Base-by-base conservation (phyloP, 2,888 invertebrate species). In the Minunthozetes semirufus region DNA sequence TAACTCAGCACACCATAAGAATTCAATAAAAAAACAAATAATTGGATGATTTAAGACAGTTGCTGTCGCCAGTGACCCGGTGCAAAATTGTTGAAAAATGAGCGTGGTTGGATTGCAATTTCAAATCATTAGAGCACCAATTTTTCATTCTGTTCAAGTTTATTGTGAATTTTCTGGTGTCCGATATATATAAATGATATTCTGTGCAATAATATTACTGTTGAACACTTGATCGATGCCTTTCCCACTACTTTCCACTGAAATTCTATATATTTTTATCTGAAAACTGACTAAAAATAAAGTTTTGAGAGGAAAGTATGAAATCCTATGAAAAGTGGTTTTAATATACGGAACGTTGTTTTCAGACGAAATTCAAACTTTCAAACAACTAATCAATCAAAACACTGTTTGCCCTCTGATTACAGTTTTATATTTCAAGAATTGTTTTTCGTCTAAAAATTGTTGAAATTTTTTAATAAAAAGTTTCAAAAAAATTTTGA, bases 231-330 rank as follows among this genome's bases (percentile, higher is more conserved):
- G 59, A 59, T 59, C 59, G 59, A 59, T 59, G 59, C 15, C 19
- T 25, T 59, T 59, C 42, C 11, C 42, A 42, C 42, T 42, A 42
- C 1, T 42, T 42, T 42, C 9, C 13, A 15, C 15, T 25, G 27
- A 25, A 59, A 59, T 59, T 59, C 59, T 27, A 59, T 59, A 59
- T 59, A 27, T 59, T 59, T 59, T 53, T 53, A 53, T 53, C 53
- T 53, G 53, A 53, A 53, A 53, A 53, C 19, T 42, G 11, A 42
- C 42, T 42, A 33, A 42, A 42, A 42, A 42, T 42, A 42, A 42
- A 42, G 9, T 42, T 50, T 50, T 50, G 46, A 50, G n/a, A 50
- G 19, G 4, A 19, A 19, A 19, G 19, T 50, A 50, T 59, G 59
- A 59, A 59, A 59, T 27, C 27, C 15, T 50, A 50, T 59, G 59